Evolutionary conservation across 2,888 invertebrate genomes (phyloP).

Genomic region (Sicus ferrugineus): DNA sequence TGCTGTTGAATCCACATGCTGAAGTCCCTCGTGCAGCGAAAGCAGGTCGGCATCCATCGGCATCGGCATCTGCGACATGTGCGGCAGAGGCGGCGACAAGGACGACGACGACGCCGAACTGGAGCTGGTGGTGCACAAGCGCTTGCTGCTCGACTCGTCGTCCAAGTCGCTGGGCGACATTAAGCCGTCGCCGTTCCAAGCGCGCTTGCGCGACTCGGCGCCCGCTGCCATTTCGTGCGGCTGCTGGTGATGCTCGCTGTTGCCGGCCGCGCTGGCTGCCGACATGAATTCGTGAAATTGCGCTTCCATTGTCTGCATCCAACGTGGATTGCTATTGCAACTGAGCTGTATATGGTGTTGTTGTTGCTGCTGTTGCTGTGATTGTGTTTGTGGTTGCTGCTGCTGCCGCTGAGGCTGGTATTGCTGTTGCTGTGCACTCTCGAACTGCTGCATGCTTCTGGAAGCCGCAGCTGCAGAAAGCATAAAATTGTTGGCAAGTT

Average conservation of each 20-base stretch:
- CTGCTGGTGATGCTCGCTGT: constrained; percentile 2
- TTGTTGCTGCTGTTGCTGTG: constrained; percentile 43
- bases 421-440: constrained; percentile 38
- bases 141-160: constrained; percentile 54
- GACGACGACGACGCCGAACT: constrained; percentile 53
- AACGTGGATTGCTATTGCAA: constrained; percentile 58
- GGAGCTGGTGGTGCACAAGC: constrained; percentile 51
- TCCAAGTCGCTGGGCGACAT: constrained; percentile 51
- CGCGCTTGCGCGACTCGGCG: constrained; percentile 51
- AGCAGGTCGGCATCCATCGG: constrained; percentile 54
- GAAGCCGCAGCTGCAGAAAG: constrained; percentile 31
- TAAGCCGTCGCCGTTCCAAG: constrained; percentile 55
- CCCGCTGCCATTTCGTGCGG: constrained; percentile 20
- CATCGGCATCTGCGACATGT: constrained; percentile 42
- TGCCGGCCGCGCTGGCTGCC: constrained; percentile 35
- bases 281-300: constrained; percentile 59
- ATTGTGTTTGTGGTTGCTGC: constrained; percentile 38
- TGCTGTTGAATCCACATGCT: constrained; percentile 47
- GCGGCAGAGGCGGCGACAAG: constrained; percentile 48
- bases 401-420: constrained; percentile 35
- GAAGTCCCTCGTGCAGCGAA: constrained; percentile 56
- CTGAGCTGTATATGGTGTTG: constrained; percentile 58
- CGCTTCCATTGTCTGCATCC: constrained; percentile 63
- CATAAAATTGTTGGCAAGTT: constrained; percentile 43
- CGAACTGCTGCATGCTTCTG: constrained; percentile 9